A percentile compares a stretch with the other conserved stretches of the same genome.
These are phyloP conservation scores for Panurus biarmicus DNA, from an alignment of 2,113 vertebrate species.

Conservation along the genomic window DNA sequence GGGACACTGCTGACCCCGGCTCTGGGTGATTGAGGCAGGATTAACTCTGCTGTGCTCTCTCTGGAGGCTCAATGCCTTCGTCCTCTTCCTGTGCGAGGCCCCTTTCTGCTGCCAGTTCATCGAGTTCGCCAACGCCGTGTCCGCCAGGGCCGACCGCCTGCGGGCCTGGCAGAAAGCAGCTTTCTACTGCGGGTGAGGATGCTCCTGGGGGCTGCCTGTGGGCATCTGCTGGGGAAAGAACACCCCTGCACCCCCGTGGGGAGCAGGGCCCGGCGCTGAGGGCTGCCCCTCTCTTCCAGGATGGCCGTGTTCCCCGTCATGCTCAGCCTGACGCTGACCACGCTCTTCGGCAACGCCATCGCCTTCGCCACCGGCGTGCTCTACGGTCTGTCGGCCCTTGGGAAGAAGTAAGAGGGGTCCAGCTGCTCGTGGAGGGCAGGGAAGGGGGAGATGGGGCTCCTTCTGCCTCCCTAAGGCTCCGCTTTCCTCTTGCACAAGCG, in stretches of 20 bases:
- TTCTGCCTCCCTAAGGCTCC: background rate
- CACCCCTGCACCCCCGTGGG: accelerated
- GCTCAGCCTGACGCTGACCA: constrained; percentile 87
- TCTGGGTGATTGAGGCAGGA: background rate
- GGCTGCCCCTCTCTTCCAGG: constrained; percentile 58
- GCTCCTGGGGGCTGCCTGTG: background rate
- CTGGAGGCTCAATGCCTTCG: constrained; percentile 83
- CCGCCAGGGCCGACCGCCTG: constrained; percentile 78
- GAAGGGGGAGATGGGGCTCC: background rate
- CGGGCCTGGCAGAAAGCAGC: constrained; percentile 91
- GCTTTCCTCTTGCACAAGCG: background rate
- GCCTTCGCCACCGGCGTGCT: constrained; percentile 92
- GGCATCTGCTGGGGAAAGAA: accelerated
- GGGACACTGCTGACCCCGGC: accelerated
- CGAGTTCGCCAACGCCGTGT: constrained; percentile 86
- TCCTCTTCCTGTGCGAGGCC: constrained; percentile 90
- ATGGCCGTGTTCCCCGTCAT: constrained; percentile 86
- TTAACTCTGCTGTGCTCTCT: background rate
- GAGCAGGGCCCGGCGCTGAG: background rate
- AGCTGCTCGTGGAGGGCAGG: background rate
- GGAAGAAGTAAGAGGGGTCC: constrained; percentile 82
- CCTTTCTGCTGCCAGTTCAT: constrained; percentile 97
- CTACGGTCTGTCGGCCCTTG: constrained; percentile 87
- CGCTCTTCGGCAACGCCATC: constrained; percentile 88
- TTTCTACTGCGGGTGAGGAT: constrained; percentile 92